Conservation (phyloP, 2,888 invertebrate species). For the Protodeltote pygarga region DNA sequence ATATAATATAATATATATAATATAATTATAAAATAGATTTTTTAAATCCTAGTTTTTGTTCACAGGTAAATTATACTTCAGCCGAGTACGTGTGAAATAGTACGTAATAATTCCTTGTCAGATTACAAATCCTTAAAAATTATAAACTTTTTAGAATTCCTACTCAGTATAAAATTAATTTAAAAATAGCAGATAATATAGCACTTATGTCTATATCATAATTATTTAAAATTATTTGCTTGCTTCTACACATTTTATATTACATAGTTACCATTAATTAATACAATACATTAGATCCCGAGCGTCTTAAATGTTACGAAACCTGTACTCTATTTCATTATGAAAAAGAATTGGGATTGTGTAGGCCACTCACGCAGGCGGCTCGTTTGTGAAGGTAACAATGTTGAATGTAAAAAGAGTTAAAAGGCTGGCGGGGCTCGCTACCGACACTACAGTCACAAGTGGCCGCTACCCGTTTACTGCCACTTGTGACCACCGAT, state of each 20-base stretch:
- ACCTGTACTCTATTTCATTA: constrained; percentile 54
- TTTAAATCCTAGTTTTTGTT: too few relatives aligned
- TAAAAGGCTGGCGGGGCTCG: constrained; percentile 66
- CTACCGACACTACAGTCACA: constrained; percentile 51
- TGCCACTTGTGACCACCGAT: constrained; percentile 42
- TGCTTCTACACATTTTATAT: constrained; percentile 30
- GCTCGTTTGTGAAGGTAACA: constrained; percentile 83
- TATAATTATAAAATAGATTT: not conserved
- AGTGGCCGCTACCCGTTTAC: constrained; percentile 46
- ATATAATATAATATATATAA: not conserved
- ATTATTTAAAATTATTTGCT: too few relatives aligned
- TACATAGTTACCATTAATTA: constrained; percentile 30
- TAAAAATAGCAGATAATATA: too few relatives aligned
- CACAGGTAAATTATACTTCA: too few relatives aligned
- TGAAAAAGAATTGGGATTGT: constrained; percentile 66
- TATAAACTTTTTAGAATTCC: too few relatives aligned
- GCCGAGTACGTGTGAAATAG: not conserved
- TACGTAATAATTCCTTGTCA: too few relatives aligned
- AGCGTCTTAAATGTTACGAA: constrained; percentile 41
- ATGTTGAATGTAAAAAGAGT: constrained; percentile 81
- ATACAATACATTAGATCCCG: constrained; percentile 41
- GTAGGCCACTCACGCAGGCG: constrained; percentile 75
- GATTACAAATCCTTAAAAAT: too few relatives aligned
- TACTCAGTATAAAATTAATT: too few relatives aligned
- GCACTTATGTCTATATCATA: too few relatives aligned